Conservation (phyloP, 2,113 vertebrate genomes). For the Chunga burmeisteri region DNA sequence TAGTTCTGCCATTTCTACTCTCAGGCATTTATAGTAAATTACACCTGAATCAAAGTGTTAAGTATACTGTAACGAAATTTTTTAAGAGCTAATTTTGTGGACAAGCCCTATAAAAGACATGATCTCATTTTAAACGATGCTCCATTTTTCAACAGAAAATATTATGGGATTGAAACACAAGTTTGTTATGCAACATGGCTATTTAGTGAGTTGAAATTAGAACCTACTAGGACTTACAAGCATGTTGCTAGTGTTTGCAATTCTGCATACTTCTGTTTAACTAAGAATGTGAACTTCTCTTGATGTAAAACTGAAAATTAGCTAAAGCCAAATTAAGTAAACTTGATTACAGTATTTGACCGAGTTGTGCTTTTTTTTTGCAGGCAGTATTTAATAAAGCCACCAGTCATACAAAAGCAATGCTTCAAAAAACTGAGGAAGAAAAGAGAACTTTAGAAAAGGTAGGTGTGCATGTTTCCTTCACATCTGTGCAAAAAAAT, state of each 20-base stretch:
- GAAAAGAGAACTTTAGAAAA: conserved; percentile 87
- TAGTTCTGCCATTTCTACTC: background rate
- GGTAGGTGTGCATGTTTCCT: conserved; percentile 64
- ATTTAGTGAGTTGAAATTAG: background rate
- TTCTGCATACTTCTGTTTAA: background rate
- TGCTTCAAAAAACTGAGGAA: conserved; percentile 88
- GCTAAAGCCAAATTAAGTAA: background rate
- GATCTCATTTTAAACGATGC: background rate
- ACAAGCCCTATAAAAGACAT: background rate
- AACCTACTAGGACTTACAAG: background rate
- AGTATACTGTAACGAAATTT: background rate
- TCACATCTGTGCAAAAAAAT: background rate
- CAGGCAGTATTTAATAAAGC: conserved; percentile 90
- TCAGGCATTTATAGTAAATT: background rate
- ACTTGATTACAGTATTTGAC: background rate
- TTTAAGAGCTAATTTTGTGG: background rate
- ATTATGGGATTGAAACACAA: background rate
- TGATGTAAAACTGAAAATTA: background rate
- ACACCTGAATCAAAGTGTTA: background rate
- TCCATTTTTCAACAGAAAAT: background rate
- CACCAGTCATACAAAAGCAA: conserved; percentile 86
- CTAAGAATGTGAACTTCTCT: background rate
- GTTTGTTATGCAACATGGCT: background rate
- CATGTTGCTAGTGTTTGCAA: background rate
- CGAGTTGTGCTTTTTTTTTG: background rate